Conservation (phyloP, 1,140 invertebrate species). For the Plectrocnemia conspersa region DNA sequence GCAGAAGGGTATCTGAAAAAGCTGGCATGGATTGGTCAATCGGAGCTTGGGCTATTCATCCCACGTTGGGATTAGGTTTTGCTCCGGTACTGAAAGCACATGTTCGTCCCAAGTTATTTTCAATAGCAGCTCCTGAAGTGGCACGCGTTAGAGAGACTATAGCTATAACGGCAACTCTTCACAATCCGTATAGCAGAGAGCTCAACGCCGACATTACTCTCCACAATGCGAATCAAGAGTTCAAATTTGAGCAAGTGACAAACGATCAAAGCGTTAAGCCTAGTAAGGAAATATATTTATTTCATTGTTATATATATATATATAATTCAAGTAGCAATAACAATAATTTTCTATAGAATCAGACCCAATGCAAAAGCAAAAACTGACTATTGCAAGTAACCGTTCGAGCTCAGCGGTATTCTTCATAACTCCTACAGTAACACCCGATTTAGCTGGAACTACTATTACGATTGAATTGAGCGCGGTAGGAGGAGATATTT, state of each 20-base stretch:
- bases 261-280: slow-evolving; percentile 50
- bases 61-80: slow-evolving; percentile 77
- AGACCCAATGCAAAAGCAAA: slow-evolving; percentile 43
- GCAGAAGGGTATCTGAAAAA: slow-evolving; percentile 17
- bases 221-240: slow-evolving; percentile 74
- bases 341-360: slow-evolving; percentile 38
- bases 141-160: slow-evolving; percentile 82
- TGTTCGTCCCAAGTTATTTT: slow-evolving; percentile 64
- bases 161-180: slow-evolving; percentile 84
- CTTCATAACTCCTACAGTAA: slow-evolving; percentile 39
- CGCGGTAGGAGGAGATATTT: slow-evolving; percentile 17
- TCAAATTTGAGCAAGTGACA: slow-evolving; percentile 67
- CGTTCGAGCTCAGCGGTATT: slow-evolving; percentile 45
- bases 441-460: slow-evolving; percentile 6
- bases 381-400: slow-evolving; percentile 41
- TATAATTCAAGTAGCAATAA: background rate
- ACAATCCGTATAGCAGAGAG: slow-evolving; percentile 68
- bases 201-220: slow-evolving; percentile 77
- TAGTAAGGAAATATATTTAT: slow-evolving; percentile 39
- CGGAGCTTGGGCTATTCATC: slow-evolving; percentile 87
- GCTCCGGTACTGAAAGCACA: slow-evolving; percentile 68
- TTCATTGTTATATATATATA: slow-evolving; percentile 9
- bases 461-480: slow-evolving; percentile 23
- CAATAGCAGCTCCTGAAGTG: background rate
- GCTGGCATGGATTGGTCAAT: slow-evolving; percentile 91